These are phyloP conservation scores for Tupaia chinensis DNA, from an alignment of 2,113 vertebrate genomes.

Conservation along the genomic window DNA sequence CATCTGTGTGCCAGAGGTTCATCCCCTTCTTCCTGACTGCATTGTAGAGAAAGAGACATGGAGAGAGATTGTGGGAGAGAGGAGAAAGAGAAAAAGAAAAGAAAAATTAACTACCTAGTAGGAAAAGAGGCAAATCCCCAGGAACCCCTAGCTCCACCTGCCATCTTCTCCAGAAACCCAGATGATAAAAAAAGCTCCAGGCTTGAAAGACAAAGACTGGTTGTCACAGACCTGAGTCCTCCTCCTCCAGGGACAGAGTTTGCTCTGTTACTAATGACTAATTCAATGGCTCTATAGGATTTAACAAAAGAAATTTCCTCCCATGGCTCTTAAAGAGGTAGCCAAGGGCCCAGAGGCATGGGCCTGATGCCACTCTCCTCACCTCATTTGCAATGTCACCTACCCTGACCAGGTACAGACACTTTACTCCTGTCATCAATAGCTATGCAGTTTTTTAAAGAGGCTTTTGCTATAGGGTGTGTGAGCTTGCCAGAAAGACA, in stretches of 20 bases:
- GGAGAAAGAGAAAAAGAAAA: neutral
- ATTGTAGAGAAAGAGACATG: neutral
- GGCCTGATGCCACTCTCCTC: neutral
- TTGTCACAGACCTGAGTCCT: neutral
- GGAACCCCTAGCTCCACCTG: neutral
- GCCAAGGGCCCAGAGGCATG: neutral
- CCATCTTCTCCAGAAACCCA: neutral
- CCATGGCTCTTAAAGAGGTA: neutral
- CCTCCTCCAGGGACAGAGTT: neutral
- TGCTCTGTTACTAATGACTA: neutral
- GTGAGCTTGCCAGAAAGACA: no score
- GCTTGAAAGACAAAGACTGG: neutral
- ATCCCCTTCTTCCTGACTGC: neutral
- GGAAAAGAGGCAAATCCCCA: neutral
- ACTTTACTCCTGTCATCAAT: neutral
- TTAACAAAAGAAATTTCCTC: neutral
- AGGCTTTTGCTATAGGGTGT: no score
- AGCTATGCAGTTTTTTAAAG: neutral
- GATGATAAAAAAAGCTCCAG: neutral
- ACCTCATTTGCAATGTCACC: neutral
- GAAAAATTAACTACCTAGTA: neutral
- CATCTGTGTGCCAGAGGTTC: neutral
- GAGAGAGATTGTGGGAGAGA: neutral
- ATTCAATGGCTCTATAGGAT: neutral
- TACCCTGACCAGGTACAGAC: neutral